Conservation (phyloP, 2,888 invertebrate species). For the Lepidochrysops patricia region DNA sequence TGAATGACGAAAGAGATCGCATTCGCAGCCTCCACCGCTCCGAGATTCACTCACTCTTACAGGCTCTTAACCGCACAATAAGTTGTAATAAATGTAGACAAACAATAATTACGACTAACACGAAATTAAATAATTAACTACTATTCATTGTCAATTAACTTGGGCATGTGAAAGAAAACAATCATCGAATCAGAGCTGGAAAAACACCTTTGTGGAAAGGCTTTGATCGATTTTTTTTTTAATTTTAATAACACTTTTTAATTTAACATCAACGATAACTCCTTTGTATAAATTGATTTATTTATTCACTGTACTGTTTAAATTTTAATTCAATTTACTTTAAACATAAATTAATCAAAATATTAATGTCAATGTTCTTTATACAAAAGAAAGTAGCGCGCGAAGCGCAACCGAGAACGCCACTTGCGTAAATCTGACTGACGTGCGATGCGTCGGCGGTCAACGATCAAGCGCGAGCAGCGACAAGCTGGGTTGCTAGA, state of each 20-base stretch:
- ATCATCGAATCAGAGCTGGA: constrained; percentile 41
- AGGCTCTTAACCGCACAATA: neutral
- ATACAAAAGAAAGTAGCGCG: constrained; percentile 42
- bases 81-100: constrained; percentile 27
- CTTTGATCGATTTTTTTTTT: constrained; percentile 57
- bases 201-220: constrained; percentile 47
- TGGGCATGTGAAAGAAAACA: constrained; percentile 49
- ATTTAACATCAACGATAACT: constrained; percentile 26
- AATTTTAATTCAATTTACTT: constrained; percentile 30
- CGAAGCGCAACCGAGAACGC: constrained; percentile 35
- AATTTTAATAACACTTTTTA: constrained; percentile 26
- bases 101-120: constrained; percentile 44
- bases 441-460: constrained; percentile 26
- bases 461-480: neutral
- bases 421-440: constrained; percentile 50
- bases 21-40: constrained; percentile 22
- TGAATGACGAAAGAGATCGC: constrained; percentile 13
- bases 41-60: constrained; percentile 18
- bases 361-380: constrained; percentile 51
- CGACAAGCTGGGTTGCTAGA: neutral
- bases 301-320: neutral
- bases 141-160: constrained; percentile 53
- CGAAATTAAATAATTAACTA: constrained; percentile 56
- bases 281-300: constrained; percentile 31
- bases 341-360: constrained; percentile 39